Base-by-base conservation (phyloP, 2,888 invertebrate species). In the Lacanobia oleracea region DNA sequence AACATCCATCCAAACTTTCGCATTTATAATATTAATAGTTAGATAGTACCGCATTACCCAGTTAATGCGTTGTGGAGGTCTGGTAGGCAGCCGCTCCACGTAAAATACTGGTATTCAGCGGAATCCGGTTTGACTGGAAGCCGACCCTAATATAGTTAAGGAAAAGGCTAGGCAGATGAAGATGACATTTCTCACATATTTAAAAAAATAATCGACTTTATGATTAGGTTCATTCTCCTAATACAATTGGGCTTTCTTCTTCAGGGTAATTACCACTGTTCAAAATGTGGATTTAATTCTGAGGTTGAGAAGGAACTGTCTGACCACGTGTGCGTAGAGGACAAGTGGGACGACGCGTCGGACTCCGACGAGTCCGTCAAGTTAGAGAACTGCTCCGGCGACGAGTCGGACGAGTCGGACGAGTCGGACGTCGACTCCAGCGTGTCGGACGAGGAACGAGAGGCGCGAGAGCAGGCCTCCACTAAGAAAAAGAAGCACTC, bases 281-380 rank as follows among this genome's bases (percentile, higher is more conserved):
- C 61, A 9, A 85, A 76, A 43, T 86, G 86, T 57, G 80, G 81
- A 2, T 86, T 80, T 62, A 70, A 54, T 61, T 65, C 80, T 6
- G 84, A 88, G 1, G 50, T 72, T 64, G 83, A 75, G n/a, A 67
- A 51, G 6, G 86, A 85, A 43, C 61, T 83, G 43, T 43, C 66
- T 4, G 61, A 74, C 8, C 90, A 90, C 67, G 72, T 71, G 2
- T 90, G 90, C 45, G 50, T 68, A 12, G 82, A 75, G 0, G 33
- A 75, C 0, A 65, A 73, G 1, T 69, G 62, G 67, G 73, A 57
- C 0, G 80, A 85, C 1, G 76, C 54, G 0, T 89, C 87, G 51
- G 93, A 91, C 23, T 91, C 92, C 0, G 93, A 93, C 45, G 87
- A 67, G 10, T 92, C 92, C 0, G 81, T 89, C 0, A 81, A 90